A percentile compares a stretch with the other conserved stretches of the same genome.
phyloP scores from a whole-genome alignment of 2,797 vertebrate species.

The Rhincodon typus region DNA sequence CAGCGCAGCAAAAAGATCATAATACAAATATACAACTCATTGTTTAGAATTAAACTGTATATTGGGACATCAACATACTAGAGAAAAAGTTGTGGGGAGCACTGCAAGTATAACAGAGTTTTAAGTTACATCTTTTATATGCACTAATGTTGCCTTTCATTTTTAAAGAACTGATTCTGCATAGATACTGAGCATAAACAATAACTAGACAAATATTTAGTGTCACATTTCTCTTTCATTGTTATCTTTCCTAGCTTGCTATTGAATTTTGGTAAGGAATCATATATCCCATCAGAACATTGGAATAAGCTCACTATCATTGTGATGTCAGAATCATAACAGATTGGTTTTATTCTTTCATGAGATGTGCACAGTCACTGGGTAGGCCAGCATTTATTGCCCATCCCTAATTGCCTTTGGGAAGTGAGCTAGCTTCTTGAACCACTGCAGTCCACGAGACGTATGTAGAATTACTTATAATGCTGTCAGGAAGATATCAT shows the following conservation, averaged over 20 bases:
- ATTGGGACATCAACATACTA: background rate
- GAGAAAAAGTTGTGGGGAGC: too few relatives aligned
- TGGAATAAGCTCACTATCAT: background rate
- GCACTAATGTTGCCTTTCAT: background rate
- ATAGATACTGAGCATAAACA: background rate
- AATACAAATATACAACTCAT: background rate
- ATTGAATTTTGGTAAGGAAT: background rate
- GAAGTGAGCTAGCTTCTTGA: background rate
- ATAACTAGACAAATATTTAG: background rate
- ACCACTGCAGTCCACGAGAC: background rate
- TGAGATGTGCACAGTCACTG: background rate
- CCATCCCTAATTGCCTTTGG: background rate
- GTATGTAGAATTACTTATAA: background rate
- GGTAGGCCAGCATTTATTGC: background rate
- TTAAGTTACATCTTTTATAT: background rate
- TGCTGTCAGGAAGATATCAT: background rate
- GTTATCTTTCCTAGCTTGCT: background rate
- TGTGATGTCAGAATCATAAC: background rate
- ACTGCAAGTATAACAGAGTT: background rate
- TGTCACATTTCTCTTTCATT: background rate
- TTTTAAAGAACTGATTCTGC: background rate
- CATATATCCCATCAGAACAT: background rate
- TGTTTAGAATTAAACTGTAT: background rate
- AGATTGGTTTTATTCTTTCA: conserved; percentile 3
- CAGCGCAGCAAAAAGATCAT: background rate